These are phyloP conservation scores for Stomatorhinus ivindoensis DNA, from an alignment of 2,113 vertebrate species.

Conservation along the genomic window DNA sequence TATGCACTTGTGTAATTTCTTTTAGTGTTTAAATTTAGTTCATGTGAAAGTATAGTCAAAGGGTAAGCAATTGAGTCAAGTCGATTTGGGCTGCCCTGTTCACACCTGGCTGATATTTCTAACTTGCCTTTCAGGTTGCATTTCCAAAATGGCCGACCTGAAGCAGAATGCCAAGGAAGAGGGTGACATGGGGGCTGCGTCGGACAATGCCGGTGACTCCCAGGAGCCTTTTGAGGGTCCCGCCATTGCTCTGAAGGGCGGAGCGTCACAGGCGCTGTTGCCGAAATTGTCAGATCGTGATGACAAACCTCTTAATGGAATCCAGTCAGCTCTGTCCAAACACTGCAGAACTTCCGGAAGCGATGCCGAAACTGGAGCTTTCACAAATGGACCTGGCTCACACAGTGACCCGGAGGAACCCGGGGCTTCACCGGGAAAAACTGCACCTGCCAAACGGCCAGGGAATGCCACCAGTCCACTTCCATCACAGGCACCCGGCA, in stretches of 20 bases:
- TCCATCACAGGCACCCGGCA: slow-evolving; percentile 72
- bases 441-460: slow-evolving; percentile 66
- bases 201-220: slow-evolving; percentile 68
- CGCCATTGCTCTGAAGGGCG: slow-evolving; percentile 69
- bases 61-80: not conserved
- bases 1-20: slow-evolving; percentile 9
- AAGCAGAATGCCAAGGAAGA: slow-evolving; percentile 76
- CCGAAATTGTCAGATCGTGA: slow-evolving; percentile 73
- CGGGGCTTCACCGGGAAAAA: slow-evolving; percentile 73
- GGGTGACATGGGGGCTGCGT: slow-evolving; percentile 61
- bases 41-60: not conserved
- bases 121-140: slow-evolving; percentile 43
- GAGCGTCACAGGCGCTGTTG: slow-evolving; percentile 66
- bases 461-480: slow-evolving; percentile 64
- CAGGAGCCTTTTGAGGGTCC: slow-evolving; percentile 68
- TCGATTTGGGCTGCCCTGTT: not conserved
- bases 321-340: slow-evolving; percentile 83
- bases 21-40: not conserved
- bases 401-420: slow-evolving; percentile 81
- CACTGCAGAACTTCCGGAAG: slow-evolving; percentile 80
- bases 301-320: slow-evolving; percentile 94
- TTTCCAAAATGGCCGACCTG: slow-evolving; percentile 65
- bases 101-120: not conserved
- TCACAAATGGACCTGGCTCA: slow-evolving; percentile 96
- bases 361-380: slow-evolving; percentile 78